Conservation (phyloP, 2,113 vertebrate species). For the Acanthisitta chloris region DNA sequence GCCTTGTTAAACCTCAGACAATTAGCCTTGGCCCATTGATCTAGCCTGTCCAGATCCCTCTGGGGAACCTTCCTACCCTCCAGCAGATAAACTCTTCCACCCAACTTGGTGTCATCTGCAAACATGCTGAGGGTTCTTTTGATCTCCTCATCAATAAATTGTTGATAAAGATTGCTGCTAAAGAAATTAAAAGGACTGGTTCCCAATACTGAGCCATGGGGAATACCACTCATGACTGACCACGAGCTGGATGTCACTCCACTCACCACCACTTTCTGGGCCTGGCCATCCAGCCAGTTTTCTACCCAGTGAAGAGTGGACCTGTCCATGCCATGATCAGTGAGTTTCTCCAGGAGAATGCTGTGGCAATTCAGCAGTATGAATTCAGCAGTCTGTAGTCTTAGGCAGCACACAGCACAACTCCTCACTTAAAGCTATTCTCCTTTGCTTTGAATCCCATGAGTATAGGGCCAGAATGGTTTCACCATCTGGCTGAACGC, state of each 20-base stretch:
- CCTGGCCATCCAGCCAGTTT: neutral
- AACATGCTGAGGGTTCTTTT: neutral
- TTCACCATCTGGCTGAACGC: rapidly evolving
- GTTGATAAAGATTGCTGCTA: neutral
- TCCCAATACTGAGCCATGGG: neutral
- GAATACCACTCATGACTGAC: neutral
- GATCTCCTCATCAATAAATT: neutral
- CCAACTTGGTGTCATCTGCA: neutral
- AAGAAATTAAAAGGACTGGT: neutral
- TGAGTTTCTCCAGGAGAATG: neutral
- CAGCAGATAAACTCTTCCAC: neutral
- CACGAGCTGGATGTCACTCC: neutral
- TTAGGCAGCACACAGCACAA: neutral
- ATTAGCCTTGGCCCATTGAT: rapidly evolving
- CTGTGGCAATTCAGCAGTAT: neutral
- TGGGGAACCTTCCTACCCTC: neutral
- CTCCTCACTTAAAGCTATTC: neutral
- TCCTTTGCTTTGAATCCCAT: neutral
- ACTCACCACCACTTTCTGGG: neutral
- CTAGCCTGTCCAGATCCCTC: neutral
- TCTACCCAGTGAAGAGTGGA: neutral
- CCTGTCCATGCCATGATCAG: neutral
- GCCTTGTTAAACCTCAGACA: neutral
- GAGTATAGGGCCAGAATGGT: neutral
- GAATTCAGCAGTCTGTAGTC: neutral